Base-by-base conservation (phyloP, 2,888 invertebrate genomes). In the Pasiphila rectangulata region DNA sequence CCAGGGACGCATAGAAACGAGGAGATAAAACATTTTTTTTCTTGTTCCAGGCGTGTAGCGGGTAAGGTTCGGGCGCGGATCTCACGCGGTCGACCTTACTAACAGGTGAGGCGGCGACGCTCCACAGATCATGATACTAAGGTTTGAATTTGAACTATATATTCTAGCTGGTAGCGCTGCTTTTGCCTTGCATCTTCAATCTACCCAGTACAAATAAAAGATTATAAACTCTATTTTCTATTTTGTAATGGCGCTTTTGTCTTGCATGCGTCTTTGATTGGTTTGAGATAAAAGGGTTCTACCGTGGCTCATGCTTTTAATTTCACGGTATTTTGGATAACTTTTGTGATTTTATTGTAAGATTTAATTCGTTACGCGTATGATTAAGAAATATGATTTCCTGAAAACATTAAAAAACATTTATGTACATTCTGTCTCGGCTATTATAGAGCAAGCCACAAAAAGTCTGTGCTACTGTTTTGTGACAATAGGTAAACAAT, bases 61-160 rank as follows among this genome's bases (percentile, higher is more conserved):
- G 69, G 86, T 83, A 78, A 83, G 86, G 86, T 63, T 75, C 83
- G 85, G 75, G 75, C 83, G 85, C 84, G 83, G 78, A 61, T 62
- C 61, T 65, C 66, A 70, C 83, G 87, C 85, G 84, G 79, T 84
- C 86, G 86, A 69, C 87, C 87, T 87, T 86, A 85, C 86, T 74
- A 81, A 82, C 83, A 86, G 87, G 87, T 87, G 87, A 87, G 87
- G 88, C 83, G 85, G 78, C 78, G 75, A 71, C 83, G 82, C 83
- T 81, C 80, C 81, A 77, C 79, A 84, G 86, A 88, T 75, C 86
- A 87, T 88, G 88, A 81, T 88, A 79, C 85, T 88, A 88, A 88
- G 88, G 88, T 88, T 85, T 78, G 87, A 81, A 76, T 76, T 71
- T 76, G 12, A 71, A 75, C 76, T 80, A 80, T 83, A 84, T 82